Evolutionary conservation across 2,888 invertebrate genomes (phyloP).

Genomic region (Nudaria mundana): DNA sequence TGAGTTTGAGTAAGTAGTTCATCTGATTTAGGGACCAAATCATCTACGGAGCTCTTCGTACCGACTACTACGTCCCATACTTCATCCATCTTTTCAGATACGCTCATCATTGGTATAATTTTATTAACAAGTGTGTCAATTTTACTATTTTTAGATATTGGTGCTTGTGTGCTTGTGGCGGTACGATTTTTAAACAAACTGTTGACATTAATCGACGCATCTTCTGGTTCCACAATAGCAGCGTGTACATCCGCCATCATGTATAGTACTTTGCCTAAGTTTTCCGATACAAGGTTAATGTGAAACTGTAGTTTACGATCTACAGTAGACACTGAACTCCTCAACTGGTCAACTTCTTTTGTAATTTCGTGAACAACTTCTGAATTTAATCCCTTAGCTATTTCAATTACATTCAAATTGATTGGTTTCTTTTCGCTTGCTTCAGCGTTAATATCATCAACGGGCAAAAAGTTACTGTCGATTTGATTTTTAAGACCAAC

Average conservation of each 20-base stretch:
- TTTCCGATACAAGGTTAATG: slow-evolving; percentile 91
- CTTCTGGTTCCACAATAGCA: slow-evolving; percentile 89
- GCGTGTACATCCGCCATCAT: slow-evolving; percentile 92
- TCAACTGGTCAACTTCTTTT: slow-evolving; percentile 89
- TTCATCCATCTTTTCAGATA: slow-evolving; percentile 94
- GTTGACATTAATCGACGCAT: slow-evolving; percentile 75
- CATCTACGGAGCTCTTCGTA: slow-evolving; percentile 93
- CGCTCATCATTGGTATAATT: slow-evolving; percentile 91
- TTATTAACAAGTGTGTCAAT: slow-evolving; percentile 90
- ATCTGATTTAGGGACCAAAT: slow-evolving; percentile 92
- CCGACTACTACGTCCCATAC: slow-evolving; percentile 95
- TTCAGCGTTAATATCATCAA: slow-evolving; percentile 92
- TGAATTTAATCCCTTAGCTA: slow-evolving; percentile 90
- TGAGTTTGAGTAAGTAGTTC: slow-evolving; percentile 92
- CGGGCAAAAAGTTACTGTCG: slow-evolving; percentile 89
- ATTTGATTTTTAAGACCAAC: slow-evolving; percentile 90
- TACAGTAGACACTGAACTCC: slow-evolving; percentile 88
- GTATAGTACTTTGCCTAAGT: slow-evolving; percentile 88
- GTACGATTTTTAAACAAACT: slow-evolving; percentile 77
- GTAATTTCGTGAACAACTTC: slow-evolving; percentile 91
- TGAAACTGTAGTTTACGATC: slow-evolving; percentile 92
- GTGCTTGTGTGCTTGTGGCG: slow-evolving; percentile 81
- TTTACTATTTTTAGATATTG: slow-evolving; percentile 84
- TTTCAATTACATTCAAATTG: slow-evolving; percentile 90
- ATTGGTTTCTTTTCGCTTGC: slow-evolving; percentile 93